phyloP scores from a whole-genome alignment of 2,113 vertebrate species.

The Leptobrachium ailaonicum region DNA sequence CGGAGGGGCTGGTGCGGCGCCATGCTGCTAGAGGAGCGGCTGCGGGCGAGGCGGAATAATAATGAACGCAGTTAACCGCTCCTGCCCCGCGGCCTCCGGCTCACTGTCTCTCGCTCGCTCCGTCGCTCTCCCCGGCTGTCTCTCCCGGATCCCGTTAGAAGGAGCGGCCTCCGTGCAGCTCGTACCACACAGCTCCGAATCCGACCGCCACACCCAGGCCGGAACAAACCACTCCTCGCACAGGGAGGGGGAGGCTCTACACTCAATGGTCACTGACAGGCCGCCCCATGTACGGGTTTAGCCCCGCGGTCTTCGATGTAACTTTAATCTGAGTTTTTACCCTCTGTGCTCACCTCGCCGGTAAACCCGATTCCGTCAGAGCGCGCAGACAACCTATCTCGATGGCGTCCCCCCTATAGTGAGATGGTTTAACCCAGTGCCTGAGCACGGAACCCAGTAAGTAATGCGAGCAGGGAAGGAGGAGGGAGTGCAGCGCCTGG shows the following conservation, averaged over 20 bases:
- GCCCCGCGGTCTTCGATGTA: too few relatives aligned
- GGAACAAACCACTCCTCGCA: not conserved
- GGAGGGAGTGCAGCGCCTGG: constrained; percentile 6
- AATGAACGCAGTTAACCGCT: constrained; percentile 4
- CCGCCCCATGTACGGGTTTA: too few relatives aligned
- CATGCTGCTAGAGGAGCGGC: not conserved
- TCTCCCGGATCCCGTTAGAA: constrained; percentile 54
- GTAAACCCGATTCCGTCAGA: too few relatives aligned
- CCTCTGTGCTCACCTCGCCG: too few relatives aligned
- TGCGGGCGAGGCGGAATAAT: not conserved
- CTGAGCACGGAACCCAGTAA: constrained; percentile 37
- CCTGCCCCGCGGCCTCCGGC: constrained; percentile 17
- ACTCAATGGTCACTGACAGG: too few relatives aligned
- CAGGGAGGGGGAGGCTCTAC: too few relatives aligned
- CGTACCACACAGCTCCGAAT: constrained; percentile 38
- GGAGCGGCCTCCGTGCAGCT: constrained; percentile 45
- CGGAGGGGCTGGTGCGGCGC: not conserved
- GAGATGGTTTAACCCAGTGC: constrained; percentile 18
- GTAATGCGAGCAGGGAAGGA: constrained; percentile 25
- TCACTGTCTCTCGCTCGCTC: constrained; percentile 41
- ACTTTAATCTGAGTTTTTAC: too few relatives aligned
- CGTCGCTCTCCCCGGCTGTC: constrained; percentile 14
- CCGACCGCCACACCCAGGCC: constrained; percentile 36
- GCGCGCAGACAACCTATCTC: not conserved
- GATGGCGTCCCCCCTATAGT: not conserved